Base-by-base conservation (phyloP, 2,113 vertebrate species). In the Rhineura floridana region DNA sequence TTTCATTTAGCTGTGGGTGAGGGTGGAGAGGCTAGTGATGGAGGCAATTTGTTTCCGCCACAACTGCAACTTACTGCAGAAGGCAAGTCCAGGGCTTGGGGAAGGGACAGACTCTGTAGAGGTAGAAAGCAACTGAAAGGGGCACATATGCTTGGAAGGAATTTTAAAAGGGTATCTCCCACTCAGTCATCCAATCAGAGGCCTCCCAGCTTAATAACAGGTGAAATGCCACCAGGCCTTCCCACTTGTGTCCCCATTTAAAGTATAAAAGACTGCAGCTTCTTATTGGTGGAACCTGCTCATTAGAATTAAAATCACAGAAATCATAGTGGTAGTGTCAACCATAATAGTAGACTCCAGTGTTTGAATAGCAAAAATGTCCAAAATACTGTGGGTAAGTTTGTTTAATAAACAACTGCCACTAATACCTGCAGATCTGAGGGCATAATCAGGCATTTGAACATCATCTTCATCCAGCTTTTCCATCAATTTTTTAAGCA, bases 391-490 rank as follows among this genome's bases (percentile, higher is more conserved):
- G 39, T 28, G 36, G 25, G 4, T 6, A 55, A 42, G 70, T 42
- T 15, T 72, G n/a, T 23, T 44, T 59, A 42, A n/a, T 50, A 52
- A n/a, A 17, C 36, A 17, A 59, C 1, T 28, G n/a, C 15, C 42
- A 13, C n/a, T 15, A 11, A 62, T 72, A 90, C 89, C 89, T 87
- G 89, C 65, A 50, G 89, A 84, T 55, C 65, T 63, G 75, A 75
- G 76, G 50, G 89, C 89, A 33, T 90, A 90, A 65, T 90, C 85
- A 6, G 85, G 65, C 85, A 87, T 87, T 4, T 83, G 81, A 12
- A 80, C 81, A 17, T 42, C 65, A 39, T 80, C 44, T 65, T 87
- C 85, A 80, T 87, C 85, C 85, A 87, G 25, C 52, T 84, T 90
- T 83, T 80, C n/a, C 63, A 90, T 25, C 25, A 87, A 13, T 80